These are phyloP conservation scores for Meriones unguiculatus DNA, from an alignment of 2,113 vertebrate species.

Conservation along the genomic window DNA sequence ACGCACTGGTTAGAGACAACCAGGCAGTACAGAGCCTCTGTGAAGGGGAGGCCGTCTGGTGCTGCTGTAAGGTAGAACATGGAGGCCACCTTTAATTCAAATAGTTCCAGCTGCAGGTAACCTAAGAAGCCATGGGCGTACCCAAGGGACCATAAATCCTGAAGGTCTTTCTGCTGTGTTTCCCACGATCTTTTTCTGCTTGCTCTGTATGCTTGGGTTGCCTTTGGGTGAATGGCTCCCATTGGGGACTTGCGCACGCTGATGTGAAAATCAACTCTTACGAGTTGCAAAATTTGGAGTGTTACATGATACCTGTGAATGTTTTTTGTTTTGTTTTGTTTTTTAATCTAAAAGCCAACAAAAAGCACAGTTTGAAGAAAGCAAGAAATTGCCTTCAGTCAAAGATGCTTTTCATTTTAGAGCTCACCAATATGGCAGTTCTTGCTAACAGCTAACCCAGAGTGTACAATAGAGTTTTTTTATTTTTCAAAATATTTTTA, in stretches of 20 bases:
- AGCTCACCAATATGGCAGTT: background rate
- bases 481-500: background rate
- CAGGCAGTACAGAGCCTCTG: background rate
- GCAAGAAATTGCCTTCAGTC: background rate
- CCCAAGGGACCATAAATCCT: background rate
- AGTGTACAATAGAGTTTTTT: background rate
- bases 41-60: background rate
- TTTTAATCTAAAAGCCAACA: background rate
- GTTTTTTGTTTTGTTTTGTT: background rate
- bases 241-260: background rate
- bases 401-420: background rate
- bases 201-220: background rate
- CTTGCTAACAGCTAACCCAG: conserved; percentile 21
- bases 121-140: background rate
- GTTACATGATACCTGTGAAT: background rate
- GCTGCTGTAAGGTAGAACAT: background rate
- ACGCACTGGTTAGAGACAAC: background rate
- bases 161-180: background rate
- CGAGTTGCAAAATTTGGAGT: background rate
- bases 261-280: background rate
- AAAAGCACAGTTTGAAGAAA: background rate
- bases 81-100: background rate
- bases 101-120: background rate
- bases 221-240: background rate
- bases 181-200: background rate